These are phyloP conservation scores for Drosophila orena DNA, from an alignment of 1,140 invertebrate species.

Conservation along the genomic window DNA sequence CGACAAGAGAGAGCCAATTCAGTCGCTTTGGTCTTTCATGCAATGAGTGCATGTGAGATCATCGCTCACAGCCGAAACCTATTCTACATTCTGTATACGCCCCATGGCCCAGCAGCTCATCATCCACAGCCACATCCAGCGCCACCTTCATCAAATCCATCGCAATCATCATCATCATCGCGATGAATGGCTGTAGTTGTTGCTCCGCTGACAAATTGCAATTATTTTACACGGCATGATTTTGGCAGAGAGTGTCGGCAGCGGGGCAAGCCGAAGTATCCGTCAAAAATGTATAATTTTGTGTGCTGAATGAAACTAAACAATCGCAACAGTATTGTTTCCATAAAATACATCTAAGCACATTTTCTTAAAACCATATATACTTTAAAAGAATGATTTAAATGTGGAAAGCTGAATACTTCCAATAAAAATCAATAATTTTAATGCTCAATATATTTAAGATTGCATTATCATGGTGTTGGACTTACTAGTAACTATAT, in stretches of 20 bases:
- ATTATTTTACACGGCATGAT: constrained; percentile 78
- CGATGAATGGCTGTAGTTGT: constrained; percentile 24
- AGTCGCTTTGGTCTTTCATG: constrained; percentile 63
- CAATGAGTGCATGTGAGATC: constrained; percentile 79
- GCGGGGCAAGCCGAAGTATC: constrained; percentile 37
- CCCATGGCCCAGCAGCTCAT: constrained; percentile 63
- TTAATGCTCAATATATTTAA: too few species aligned
- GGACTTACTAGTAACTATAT: too few species aligned
- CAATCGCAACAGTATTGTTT: too few species aligned
- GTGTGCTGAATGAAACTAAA: too few species aligned
- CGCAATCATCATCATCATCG: not conserved
- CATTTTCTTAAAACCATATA: too few species aligned
- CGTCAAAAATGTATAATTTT: constrained; percentile 4
- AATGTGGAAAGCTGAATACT: too few species aligned
- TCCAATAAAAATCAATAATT: too few species aligned
- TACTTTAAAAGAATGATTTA: too few species aligned
- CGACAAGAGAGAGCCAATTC: constrained; percentile 42
- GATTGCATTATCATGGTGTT: too few species aligned
- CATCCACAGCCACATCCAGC: constrained; percentile 13
- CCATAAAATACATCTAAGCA: too few species aligned
- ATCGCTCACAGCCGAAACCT: constrained; percentile 56
- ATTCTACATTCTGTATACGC: constrained; percentile 76
- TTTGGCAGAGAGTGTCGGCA: constrained; percentile 34
- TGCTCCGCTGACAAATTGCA: constrained; percentile 60
- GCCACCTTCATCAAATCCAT: constrained; percentile 34